Conservation (phyloP, 2,113 vertebrate species). For the Gnathonemus echidnorhynchus region DNA sequence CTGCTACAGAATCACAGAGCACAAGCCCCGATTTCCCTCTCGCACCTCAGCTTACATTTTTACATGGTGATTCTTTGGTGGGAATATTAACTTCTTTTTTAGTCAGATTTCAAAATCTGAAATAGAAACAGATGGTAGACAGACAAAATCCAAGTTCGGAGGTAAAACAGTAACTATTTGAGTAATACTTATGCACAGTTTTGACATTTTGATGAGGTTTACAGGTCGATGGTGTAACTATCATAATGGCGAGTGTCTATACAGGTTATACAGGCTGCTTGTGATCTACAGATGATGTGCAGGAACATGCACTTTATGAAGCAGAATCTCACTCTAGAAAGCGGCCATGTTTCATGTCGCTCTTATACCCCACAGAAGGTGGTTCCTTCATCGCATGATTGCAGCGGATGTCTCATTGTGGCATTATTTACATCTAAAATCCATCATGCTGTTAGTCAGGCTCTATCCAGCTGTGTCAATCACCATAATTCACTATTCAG, state of each 20-base stretch:
- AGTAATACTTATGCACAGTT: not conserved
- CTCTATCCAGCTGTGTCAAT: not conserved
- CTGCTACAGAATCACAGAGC: not conserved
- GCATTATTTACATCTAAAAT: not conserved
- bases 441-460: not conserved
- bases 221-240: not conserved
- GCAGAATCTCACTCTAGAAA: not conserved
- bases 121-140: not conserved
- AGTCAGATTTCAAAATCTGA: not conserved
- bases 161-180: not conserved
- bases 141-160: not conserved
- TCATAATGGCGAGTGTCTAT: not conserved
- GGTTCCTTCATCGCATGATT: not conserved
- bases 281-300: not conserved
- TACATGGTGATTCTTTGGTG: not conserved
- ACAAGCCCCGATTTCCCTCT: not conserved
- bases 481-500: not conserved
- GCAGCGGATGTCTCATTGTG: not conserved
- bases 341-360: not conserved
- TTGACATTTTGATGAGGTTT: not conserved
- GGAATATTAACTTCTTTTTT: not conserved
- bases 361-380: not conserved
- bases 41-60: not conserved
- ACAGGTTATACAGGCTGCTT: not conserved
- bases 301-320: not conserved